These are phyloP conservation scores for Coendou prehensilis DNA, from an alignment of 2,797 vertebrate genomes.

Conservation along the genomic window DNA sequence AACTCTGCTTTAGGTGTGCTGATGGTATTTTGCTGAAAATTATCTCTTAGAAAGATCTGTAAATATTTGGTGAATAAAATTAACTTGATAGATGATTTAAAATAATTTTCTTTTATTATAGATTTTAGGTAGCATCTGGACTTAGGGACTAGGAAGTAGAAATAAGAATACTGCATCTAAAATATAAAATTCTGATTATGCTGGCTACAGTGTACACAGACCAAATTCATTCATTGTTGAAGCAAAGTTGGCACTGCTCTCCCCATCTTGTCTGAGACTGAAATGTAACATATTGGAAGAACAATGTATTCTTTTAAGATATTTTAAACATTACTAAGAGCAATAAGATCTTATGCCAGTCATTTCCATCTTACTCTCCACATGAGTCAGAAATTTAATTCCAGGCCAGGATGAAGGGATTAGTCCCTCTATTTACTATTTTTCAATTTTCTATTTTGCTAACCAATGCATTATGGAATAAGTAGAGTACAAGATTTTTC, in stretches of 20 bases:
- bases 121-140: neutral
- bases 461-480: conserved; percentile 94
- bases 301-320: neutral
- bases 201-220: neutral
- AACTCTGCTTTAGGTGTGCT: neutral
- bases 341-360: neutral
- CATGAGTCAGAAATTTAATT: neutral
- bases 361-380: neutral
- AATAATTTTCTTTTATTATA: neutral
- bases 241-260: neutral
- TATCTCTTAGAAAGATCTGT: neutral
- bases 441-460: conserved; percentile 96
- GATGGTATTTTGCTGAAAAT: neutral
- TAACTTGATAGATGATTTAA: conserved; percentile 1
- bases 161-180: neutral
- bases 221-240: neutral
- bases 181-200: neutral
- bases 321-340: conserved; percentile 19
- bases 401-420: neutral
- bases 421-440: conserved; percentile 93
- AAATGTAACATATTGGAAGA: neutral
- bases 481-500: conserved; percentile 95
- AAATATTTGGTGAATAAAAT: conserved; percentile 1
- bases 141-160: neutral
- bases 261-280: neutral